Conservation (phyloP, 2,797 vertebrate genomes). For the Lagorchestes hirsutus region DNA sequence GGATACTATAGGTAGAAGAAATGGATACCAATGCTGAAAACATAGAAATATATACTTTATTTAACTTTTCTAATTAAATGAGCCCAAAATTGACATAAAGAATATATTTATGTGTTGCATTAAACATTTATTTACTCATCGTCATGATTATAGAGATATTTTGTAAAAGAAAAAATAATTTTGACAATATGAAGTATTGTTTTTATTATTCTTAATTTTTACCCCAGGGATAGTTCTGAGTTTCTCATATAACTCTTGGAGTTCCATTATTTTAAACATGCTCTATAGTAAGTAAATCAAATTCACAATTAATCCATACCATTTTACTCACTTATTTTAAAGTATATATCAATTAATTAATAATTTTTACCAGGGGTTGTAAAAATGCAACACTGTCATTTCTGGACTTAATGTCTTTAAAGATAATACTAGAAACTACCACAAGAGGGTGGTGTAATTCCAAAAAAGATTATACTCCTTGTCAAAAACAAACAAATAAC, state of each 20-base stretch:
- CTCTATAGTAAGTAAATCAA: slow-evolving; percentile 31
- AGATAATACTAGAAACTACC: slow-evolving; percentile 63
- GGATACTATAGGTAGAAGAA: neutral
- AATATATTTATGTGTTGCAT: neutral
- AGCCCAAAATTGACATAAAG: neutral
- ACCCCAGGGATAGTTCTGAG: neutral
- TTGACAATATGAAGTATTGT: neutral
- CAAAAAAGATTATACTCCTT: slow-evolving; percentile 46
- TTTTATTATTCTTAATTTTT: neutral
- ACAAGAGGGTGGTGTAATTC: slow-evolving; percentile 73
- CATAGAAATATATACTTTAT: neutral
- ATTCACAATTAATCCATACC: neutral
- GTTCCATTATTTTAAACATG: slow-evolving; percentile 9
- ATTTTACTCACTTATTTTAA: slow-evolving; percentile 37
- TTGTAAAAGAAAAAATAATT: neutral
- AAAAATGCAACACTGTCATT: neutral
- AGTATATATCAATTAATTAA: neutral
- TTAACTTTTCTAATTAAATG: neutral
- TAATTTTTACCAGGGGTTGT: slow-evolving; percentile 17
- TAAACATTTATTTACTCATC: neutral
- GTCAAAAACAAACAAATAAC: neutral
- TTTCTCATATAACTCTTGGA: neutral
- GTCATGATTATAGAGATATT: neutral
- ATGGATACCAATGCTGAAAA: neutral
- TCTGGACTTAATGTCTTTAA: slow-evolving; percentile 55